Evolutionary conservation across 1,140 invertebrate genomes (phyloP), one percentile per base, ranked within the genome.

Genomic region (Cydia strobilella): DNA sequence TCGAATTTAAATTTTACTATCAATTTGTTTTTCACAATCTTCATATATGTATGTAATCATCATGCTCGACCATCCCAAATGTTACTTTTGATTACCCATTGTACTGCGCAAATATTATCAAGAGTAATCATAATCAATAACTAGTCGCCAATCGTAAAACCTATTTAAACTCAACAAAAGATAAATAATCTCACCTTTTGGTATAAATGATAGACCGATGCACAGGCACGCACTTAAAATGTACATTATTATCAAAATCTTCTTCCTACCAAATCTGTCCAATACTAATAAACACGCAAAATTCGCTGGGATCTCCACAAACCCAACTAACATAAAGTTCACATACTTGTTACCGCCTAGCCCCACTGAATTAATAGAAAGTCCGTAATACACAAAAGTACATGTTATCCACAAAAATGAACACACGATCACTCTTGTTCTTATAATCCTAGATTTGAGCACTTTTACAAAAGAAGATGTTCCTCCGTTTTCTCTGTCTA

Each of bases 341-440:
- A 93, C 76, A 80, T 95, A 95, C 76, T 94, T 94, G 81, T 95
- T 94, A 6, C 95, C 95, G 25, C 94, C 94, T 27, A 96, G 90
- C 23, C 95, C 94, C 27, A 95, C 95, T 0, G 95, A 94, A 74
- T 96, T 96, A 71, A 96, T 93, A 3, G 95, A 95, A 9, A 96
- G 77, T 10, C 95, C 96, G 76, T 96, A 96, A 80, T 96, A 96
- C 9, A 96, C 94, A 79, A 96, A 94, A 4, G 90, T 91, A 80
- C 90, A 92, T 0, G 90, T 92, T 25, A 91, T 91, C 90, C 90
- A 92, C 31, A 92, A 51, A 80, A 90, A 92, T 10, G 90, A 89
- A 74, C 90, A 92, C 45, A 84, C 81, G 5, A 86, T 74, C 45
- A 90, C 76, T 82, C 90, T 83, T 72, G 81, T 86, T 20, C 79